Evolutionary conservation across 2,113 vertebrate genomes (phyloP).

Genomic region (Podarcis cretensis): DNA sequence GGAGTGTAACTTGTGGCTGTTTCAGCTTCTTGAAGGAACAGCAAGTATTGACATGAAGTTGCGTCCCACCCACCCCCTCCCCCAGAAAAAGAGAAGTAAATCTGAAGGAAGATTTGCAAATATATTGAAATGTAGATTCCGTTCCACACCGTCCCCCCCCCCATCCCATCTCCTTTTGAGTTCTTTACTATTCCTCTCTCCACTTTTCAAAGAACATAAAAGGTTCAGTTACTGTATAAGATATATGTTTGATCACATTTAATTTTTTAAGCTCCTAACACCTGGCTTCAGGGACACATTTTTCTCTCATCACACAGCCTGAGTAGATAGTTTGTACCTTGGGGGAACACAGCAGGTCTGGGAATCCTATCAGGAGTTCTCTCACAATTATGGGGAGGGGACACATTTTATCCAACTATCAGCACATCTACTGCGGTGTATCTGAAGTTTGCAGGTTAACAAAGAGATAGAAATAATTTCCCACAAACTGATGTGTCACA

Average conservation of each 20-base stretch:
- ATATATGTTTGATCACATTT: neutral
- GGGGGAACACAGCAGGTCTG: neutral
- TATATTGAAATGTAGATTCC: neutral
- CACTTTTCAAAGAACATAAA: neutral
- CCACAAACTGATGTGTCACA: neutral
- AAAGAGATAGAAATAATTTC: neutral
- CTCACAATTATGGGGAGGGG: neutral
- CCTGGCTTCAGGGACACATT: neutral
- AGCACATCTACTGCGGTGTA: neutral
- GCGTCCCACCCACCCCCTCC: neutral
- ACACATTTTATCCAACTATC: slow-evolving; percentile 2
- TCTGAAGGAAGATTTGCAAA: neutral
- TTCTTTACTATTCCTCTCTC: neutral
- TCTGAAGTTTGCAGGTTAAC: neutral
- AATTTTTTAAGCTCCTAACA: neutral
- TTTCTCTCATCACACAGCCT: slow-evolving; percentile 13
- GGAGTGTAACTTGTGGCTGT: slow-evolving; percentile 31
- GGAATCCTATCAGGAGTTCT: neutral
- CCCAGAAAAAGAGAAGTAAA: slow-evolving; percentile 2
- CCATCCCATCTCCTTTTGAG: neutral
- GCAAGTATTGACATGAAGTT: slow-evolving; percentile 22
- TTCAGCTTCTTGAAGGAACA: slow-evolving; percentile 34
- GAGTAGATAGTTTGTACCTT: neutral
- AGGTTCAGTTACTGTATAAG: slow-evolving; percentile 2
- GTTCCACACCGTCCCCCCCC: neutral